These are phyloP conservation scores for Pocota personata DNA, from an alignment of 2,888 invertebrate genomes.

Conservation along the genomic window DNA sequence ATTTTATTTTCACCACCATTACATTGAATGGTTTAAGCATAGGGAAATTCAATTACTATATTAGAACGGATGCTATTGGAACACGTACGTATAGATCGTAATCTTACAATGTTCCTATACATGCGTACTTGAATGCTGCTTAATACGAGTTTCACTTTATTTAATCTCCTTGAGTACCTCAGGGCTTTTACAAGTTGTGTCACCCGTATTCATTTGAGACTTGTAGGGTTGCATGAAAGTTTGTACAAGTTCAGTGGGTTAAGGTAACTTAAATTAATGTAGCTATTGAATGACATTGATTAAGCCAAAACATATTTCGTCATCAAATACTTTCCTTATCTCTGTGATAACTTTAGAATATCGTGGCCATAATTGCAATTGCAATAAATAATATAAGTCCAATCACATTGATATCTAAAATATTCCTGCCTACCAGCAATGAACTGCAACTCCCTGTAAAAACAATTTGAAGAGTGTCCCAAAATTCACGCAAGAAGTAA, in stretches of 20 bases:
- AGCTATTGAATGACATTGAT: too few relatives aligned
- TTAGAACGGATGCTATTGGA: background rate
- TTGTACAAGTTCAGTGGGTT: background rate
- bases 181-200: background rate
- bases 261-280: background rate
- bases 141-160: background rate
- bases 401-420: too few relatives aligned
- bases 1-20: constrained; percentile 63
- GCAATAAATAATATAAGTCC: too few relatives aligned
- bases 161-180: background rate
- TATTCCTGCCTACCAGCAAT: too few relatives aligned
- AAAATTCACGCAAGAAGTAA: too few relatives aligned
- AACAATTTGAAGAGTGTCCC: too few relatives aligned
- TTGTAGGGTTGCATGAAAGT: background rate
- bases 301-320: too few relatives aligned
- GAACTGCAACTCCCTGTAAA: too few relatives aligned
- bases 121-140: background rate
- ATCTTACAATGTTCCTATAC: background rate
- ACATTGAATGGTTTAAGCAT: background rate
- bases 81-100: background rate
- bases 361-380: too few relatives aligned
- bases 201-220: too few relatives aligned
- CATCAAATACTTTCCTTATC: too few relatives aligned
- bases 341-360: too few relatives aligned
- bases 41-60: constrained; percentile 2